Percentiles rank a stretch among this genome's conserved stretches.
Conservation (phyloP, 1,140 invertebrate genomes). For the Brachionus paranguensis region DNA sequence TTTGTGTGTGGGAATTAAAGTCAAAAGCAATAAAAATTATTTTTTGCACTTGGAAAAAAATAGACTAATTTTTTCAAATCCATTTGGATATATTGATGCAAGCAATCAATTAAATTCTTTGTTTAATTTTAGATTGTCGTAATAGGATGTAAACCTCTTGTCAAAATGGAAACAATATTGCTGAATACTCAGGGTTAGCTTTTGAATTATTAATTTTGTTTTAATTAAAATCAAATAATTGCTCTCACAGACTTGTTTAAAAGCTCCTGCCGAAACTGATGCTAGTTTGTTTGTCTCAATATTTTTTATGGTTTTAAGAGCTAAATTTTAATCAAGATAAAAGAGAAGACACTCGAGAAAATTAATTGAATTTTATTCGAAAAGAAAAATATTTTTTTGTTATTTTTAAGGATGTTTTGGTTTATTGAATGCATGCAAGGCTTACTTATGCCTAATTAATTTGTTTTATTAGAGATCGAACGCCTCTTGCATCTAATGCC, state of each 20-base stretch:
- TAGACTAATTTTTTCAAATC: not conserved
- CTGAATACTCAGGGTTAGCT: not conserved
- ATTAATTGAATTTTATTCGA: not conserved
- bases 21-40: not conserved
- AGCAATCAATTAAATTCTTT: not conserved
- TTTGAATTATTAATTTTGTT: not conserved
- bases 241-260: not conserved
- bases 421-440: not conserved
- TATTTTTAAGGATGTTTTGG: not conserved
- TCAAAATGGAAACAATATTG: not conserved
- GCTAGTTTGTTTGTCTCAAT: not conserved
- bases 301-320: not conserved
- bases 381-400: not conserved
- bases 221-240: constrained; percentile 4
- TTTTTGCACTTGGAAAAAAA: not conserved
- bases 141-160: not conserved
- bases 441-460: not conserved
- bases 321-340: not conserved
- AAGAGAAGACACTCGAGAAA: not conserved
- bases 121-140: not conserved
- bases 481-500: not conserved
- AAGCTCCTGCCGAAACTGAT: not conserved
- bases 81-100: not conserved
- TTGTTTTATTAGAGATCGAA: not conserved
- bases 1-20: not conserved